Evolutionary conservation across 2,888 invertebrate species (phyloP).

Genomic region (Synanthedon myopaeformis): DNA sequence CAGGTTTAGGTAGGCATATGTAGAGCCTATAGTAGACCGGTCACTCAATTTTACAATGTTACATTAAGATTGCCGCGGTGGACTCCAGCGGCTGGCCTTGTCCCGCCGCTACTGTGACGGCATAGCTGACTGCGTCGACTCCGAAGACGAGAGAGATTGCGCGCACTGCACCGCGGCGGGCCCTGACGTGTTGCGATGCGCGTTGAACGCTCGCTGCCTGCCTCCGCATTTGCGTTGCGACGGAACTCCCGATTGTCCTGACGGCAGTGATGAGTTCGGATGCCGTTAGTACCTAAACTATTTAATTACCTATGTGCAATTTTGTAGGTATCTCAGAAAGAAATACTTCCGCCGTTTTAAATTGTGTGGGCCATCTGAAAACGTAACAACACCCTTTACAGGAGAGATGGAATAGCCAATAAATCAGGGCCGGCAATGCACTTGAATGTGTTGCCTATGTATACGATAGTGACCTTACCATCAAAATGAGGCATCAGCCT

Average conservation of each 20-base stretch:
- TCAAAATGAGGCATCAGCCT: too few relatives aligned
- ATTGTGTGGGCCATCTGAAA: too few relatives aligned
- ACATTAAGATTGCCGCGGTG: conserved; percentile 76
- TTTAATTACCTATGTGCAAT: too few relatives aligned
- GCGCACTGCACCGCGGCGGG: conserved; percentile 80
- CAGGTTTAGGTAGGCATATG: neutral
- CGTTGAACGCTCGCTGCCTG: conserved; percentile 81
- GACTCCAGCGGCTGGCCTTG: conserved; percentile 79
- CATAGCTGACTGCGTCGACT: conserved; percentile 85
- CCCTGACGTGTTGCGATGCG: conserved; percentile 76
- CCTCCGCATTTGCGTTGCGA: conserved; percentile 80
- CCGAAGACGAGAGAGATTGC: conserved; percentile 84
- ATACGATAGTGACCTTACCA: too few relatives aligned
- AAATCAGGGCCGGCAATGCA: too few relatives aligned
- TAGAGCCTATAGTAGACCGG: neutral
- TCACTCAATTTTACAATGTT: conserved; percentile 2
- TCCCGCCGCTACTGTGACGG: conserved; percentile 88
- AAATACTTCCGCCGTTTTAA: too few relatives aligned
- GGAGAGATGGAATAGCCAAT: too few relatives aligned
- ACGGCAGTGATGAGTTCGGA: conserved; percentile 87
- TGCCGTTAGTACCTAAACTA: conserved; percentile 75
- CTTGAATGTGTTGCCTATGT: too few relatives aligned
- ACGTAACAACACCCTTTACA: too few relatives aligned
- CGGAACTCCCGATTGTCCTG: conserved; percentile 85
- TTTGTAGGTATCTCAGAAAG: too few relatives aligned